These are phyloP conservation scores for Allygus modestus DNA, from an alignment of 2,888 invertebrate genomes.

Conservation along the genomic window DNA sequence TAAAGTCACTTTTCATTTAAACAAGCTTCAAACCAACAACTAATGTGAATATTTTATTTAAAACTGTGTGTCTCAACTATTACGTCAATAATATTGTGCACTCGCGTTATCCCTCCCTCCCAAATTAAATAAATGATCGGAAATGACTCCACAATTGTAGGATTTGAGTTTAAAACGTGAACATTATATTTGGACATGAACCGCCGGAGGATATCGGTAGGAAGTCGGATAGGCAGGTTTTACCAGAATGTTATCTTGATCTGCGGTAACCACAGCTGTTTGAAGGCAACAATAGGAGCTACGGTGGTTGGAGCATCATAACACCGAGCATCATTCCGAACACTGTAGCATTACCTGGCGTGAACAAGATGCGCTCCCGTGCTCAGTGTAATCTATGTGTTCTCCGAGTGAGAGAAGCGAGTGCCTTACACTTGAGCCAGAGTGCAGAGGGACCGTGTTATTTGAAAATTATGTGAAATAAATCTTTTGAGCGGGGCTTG, in stretches of 20 bases:
- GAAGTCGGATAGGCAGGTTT: neutral
- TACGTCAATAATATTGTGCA: no score
- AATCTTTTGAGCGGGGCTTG: no score
- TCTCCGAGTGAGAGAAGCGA: neutral
- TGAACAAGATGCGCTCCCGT: constrained; percentile 15
- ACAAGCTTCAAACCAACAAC: no score
- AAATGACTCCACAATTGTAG: no score
- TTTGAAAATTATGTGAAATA: neutral
- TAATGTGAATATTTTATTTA: no score
- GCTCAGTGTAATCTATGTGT: neutral
- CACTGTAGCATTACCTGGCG: neutral
- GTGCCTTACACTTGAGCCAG: neutral
- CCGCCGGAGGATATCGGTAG: neutral
- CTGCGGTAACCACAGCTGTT: neutral
- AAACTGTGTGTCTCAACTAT: no score
- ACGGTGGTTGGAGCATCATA: neutral
- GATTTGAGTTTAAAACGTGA: no score
- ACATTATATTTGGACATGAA: no score
- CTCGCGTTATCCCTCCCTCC: no score
- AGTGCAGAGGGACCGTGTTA: neutral
- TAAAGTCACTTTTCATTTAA: no score
- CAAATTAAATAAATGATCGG: no score
- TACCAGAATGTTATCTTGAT: constrained; percentile 4
- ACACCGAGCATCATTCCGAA: neutral
- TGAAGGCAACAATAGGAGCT: constrained; percentile 9